Evolutionary conservation across 1,140 invertebrate genomes (phyloP).

Genomic region (Drosophila lacertosa): DNA sequence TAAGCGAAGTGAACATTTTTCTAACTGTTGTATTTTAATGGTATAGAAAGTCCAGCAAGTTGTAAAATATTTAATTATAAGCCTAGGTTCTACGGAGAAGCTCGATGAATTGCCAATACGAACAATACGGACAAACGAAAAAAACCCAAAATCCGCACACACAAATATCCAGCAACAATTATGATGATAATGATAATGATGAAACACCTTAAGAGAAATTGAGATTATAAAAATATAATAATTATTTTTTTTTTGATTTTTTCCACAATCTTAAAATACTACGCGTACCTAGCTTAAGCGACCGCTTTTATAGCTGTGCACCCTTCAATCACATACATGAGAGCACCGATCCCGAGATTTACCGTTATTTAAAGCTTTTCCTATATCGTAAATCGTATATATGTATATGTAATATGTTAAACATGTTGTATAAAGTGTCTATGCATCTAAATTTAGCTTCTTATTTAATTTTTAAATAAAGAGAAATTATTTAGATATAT

Average conservation of each 20-base stretch:
- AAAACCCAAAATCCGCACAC: conserved; percentile 3
- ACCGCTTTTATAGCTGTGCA: conserved; percentile 11
- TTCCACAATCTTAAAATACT: conserved; percentile 29
- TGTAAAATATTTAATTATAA: conserved; percentile 70
- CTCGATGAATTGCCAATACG: conserved; percentile 47
- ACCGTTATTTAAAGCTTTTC: conserved; percentile 69
- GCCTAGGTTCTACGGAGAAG: conserved; percentile 47
- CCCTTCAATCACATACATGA: conserved; percentile 29
- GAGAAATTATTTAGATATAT: conserved; percentile 67
- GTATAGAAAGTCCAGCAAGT: conserved; percentile 35
- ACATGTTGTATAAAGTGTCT: conserved; percentile 73
- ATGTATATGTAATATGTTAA: conserved; percentile 60
- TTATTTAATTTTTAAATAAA: conserved; percentile 80
- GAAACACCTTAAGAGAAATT: conserved; percentile 35
- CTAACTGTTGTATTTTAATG: conserved; percentile 35
- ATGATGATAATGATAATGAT: conserved; percentile 17
- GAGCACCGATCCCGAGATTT: conserved; percentile 49
- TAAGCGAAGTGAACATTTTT: conserved; percentile 27
- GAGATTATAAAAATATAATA: conserved; percentile 60
- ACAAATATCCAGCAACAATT: conserved; percentile 3
- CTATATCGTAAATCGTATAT: conserved; percentile 64
- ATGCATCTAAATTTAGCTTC: conserved; percentile 74
- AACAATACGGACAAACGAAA: conserved; percentile 29
- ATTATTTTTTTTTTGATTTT: conserved; percentile 22
- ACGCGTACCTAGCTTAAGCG: conserved; percentile 37